Evolutionary conservation across 2,888 invertebrate species (phyloP).

Genomic region (Dorcus hopei): DNA sequence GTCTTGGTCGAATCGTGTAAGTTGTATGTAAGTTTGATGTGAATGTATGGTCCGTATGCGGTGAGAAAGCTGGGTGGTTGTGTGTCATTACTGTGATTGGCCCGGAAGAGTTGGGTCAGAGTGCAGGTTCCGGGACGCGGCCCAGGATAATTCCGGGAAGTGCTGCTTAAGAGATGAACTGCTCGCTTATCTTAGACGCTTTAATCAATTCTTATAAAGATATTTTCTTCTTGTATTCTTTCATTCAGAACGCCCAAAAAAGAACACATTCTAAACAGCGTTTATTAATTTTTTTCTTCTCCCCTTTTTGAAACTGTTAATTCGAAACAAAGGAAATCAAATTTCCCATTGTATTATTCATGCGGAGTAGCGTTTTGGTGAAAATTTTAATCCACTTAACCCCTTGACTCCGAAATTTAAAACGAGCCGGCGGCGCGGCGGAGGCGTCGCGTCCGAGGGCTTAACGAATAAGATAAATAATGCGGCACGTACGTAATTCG

Average conservation of each 20-base stretch:
- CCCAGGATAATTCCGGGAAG: constrained; percentile 33
- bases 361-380: too few species aligned
- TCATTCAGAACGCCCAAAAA: too few species aligned
- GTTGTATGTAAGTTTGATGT: neutral
- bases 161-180: constrained; percentile 31
- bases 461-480: constrained; percentile 31
- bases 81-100: constrained; percentile 31
- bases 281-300: too few species aligned
- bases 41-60: neutral
- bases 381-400: too few species aligned
- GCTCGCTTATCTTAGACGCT: constrained; percentile 21
- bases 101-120: constrained; percentile 27
- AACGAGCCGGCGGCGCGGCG: too few species aligned
- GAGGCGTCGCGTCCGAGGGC: neutral
- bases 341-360: too few species aligned
- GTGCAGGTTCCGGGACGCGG: constrained; percentile 25
- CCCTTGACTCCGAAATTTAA: too few species aligned
- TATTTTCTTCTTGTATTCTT: neutral
- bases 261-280: too few species aligned
- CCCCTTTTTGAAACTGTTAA: too few species aligned
- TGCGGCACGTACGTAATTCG: constrained; percentile 16
- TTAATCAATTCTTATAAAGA: constrained; percentile 20
- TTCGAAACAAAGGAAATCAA: too few species aligned
- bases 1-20: too few species aligned
- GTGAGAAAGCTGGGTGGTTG: constrained; percentile 2